Evolutionary conservation across 2,113 vertebrate genomes (phyloP).

Genomic region (Cyprinus carpio): DNA sequence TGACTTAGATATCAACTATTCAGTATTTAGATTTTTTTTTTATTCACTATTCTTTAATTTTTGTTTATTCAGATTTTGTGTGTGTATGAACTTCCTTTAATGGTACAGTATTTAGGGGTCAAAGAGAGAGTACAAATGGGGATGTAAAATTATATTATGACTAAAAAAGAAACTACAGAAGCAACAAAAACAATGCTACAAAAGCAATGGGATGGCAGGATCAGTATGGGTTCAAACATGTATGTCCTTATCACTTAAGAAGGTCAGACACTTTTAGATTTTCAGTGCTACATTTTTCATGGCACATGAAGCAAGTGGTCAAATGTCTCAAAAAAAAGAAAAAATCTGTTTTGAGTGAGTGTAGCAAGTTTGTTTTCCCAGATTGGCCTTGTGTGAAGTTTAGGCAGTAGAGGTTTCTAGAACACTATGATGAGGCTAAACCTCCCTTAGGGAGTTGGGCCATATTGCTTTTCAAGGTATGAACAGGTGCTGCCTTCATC

Average conservation of each 20-base stretch:
- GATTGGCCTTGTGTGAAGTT: slow-evolving; percentile 43
- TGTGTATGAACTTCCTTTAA: not conserved
- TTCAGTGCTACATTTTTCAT: not conserved
- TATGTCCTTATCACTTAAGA: slow-evolving; percentile 25
- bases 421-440: slow-evolving; percentile 49
- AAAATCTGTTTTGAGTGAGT: not conserved
- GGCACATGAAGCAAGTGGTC: not conserved
- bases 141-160: not conserved
- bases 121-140: not conserved
- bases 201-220: not conserved
- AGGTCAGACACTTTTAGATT: slow-evolving; percentile 2
- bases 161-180: no score
- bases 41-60: no score
- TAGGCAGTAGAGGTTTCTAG: slow-evolving; percentile 32
- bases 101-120: not conserved
- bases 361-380: not conserved
- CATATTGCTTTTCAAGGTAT: slow-evolving; percentile 61
- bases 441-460: slow-evolving; percentile 57
- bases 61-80: no score
- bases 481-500: slow-evolving; percentile 68
- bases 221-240: not conserved
- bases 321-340: slow-evolving; percentile 9
- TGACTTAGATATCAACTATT: not conserved
- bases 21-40: no score
- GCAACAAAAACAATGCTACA: not conserved